Evolutionary conservation across 2,888 invertebrate genomes (phyloP), one percentile per base, ranked within the genome.

Genomic region (Branchellion lobata): DNA sequence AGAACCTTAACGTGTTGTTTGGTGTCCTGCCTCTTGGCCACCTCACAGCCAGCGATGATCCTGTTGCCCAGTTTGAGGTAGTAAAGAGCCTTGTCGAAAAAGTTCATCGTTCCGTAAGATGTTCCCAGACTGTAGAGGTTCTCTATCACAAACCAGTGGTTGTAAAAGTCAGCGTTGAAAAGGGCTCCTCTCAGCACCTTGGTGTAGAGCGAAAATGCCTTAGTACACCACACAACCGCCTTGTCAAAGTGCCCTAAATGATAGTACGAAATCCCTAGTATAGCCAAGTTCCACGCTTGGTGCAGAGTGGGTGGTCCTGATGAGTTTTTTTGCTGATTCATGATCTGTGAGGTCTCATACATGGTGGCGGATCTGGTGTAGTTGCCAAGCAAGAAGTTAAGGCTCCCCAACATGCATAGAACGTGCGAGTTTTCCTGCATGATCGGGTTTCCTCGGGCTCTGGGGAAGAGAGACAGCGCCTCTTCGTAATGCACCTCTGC

Each of bases 141-240:
- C 82, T 86, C 86, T 47, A 86, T 85, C 27, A 86, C 85, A 68
- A 86, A 83, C 87, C 87, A 87, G 79, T 86, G 85, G 78, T 85
- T 84, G 71, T 86, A 84, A 72, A 84, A 83, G 18, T 85, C 84
- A n/a, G 87, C 82, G 24, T 84, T 82, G 5, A 85, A 82, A 71
- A 86, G 83, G n/a, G 83, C 83, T 27, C 86, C 85, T 29, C 84
- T 85, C 74, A 85, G 85, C 69, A 87, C 80, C 47, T 84, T 83
- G 76, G 84, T 85, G 82, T 86, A 87, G 1, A 86, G 84, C 78
- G 86, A 86, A 79, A 85, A 86, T 0, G 86, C 85, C 81, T 85
- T 85, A 57, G 85, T 85, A 81, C 86, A 86, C 85, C 86, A 85
- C 14, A 85, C 84, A 1, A 86, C 85, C 81, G 86, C 85, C 82